These are phyloP conservation scores for Conus canariensis DNA, from an alignment of 2,888 invertebrate genomes.

Conservation along the genomic window DNA sequence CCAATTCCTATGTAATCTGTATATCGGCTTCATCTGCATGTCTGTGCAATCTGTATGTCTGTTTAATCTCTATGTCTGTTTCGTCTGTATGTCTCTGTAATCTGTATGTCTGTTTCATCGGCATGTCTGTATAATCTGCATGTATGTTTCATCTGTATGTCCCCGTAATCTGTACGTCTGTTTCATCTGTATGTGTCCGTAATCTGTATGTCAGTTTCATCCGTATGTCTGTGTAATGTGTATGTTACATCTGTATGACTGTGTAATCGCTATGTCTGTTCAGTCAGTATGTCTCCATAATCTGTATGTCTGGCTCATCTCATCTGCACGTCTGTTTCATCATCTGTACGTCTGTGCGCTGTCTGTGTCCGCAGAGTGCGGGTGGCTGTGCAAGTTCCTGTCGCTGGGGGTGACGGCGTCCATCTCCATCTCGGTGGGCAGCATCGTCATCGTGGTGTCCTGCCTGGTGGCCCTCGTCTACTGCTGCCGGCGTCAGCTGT, in stretches of 20 bases:
- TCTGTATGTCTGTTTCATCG: too few species aligned
- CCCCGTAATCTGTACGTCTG: not conserved
- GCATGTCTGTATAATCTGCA: not conserved
- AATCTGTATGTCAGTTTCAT: too few species aligned
- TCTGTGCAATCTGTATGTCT: not conserved
- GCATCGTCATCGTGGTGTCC: constrained; percentile 73
- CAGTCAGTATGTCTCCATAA: too few species aligned
- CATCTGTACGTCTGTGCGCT: not conserved
- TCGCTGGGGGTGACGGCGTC: constrained; percentile 76
- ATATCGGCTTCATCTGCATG: too few species aligned
- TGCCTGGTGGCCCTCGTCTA: constrained; percentile 73
- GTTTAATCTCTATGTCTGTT: too few species aligned
- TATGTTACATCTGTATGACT: not conserved
- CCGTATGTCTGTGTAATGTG: not conserved
- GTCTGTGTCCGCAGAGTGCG: constrained; percentile 61
- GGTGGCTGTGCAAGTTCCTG: constrained; percentile 68
- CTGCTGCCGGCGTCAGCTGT: constrained; percentile 70
- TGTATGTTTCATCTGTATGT: too few species aligned
- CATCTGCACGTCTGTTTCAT: too few species aligned
- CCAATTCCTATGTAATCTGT: too few species aligned
- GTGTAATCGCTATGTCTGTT: not conserved
- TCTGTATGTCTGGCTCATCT: too few species aligned
- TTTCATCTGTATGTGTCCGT: not conserved
- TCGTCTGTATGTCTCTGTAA: too few species aligned
- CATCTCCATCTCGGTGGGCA: constrained; percentile 75